Evolutionary conservation across 2,888 invertebrate genomes (phyloP), one percentile per base, ranked within the genome.

Genomic region (Drosophila suboccidentalis): DNA sequence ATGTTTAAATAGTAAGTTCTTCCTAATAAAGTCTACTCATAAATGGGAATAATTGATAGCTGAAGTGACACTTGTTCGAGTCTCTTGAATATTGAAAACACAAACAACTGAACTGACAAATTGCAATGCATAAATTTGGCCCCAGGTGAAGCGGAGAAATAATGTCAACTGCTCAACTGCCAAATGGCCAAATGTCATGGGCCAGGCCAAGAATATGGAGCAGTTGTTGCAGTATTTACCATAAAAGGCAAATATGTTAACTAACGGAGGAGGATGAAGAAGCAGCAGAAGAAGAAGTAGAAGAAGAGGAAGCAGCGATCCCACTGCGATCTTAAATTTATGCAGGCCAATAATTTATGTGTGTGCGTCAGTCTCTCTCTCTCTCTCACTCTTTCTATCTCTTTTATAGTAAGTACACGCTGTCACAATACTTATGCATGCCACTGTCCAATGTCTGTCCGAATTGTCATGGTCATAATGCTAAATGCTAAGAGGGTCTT

Each of bases 81-180:
- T 44, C 41, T 19, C 15, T 32, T 62, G 4, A 46, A 32, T 22
- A 75, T 80, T 75, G 82, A 75, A 77, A 80, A 78, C 78, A 61
- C 72, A 84, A 4, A 3, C 22, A 22, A 22, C 4, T 22, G 8
- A 29, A 76, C 69, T 87, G 89, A 86, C 89, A 89, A 86, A 86
- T 86, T 88, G 78, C 36, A 58, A 60, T 58, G 65, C 55, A 89
- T 89, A 80, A 88, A 89, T 88, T 44, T 36, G n/a, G 15, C 11
- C 26, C 51, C 67, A 41, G 32, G 19, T 38, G 60, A 55, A 61
- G 55, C 53, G 62, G 29, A 57, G 46, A 68, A 73, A 76, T 74
- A 73, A 76, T 74, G 80, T 80, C 87, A 85, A 79, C 72, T 71
- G 72, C 58, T 73, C 75, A 65, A 34, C 50, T 22, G 79, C 77